Percentiles rank a stretch among this genome's conserved stretches.
These are phyloP conservation scores for Crepidodera aurea DNA, from an alignment of 2,888 invertebrate genomes.

Conservation along the genomic window DNA sequence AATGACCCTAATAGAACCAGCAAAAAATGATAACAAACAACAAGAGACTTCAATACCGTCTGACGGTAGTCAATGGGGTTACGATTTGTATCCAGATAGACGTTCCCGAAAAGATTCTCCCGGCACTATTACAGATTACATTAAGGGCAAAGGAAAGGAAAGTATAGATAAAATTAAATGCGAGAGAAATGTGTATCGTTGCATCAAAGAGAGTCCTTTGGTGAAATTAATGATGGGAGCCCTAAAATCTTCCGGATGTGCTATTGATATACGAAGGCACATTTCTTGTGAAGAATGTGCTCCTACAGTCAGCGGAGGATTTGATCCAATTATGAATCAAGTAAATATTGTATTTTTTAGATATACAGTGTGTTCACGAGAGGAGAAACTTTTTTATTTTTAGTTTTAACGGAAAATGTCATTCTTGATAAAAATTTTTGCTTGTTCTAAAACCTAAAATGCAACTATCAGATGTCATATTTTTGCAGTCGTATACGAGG, in stretches of 20 bases:
- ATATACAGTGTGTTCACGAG: too few species aligned
- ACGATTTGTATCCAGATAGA: slow-evolving; percentile 85
- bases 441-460: too few species aligned
- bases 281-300: slow-evolving; percentile 93
- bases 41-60: not conserved
- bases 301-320: slow-evolving; percentile 86
- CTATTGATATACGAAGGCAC: slow-evolving; percentile 84
- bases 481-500: too few species aligned
- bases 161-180: slow-evolving; percentile 77
- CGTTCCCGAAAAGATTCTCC: slow-evolving; percentile 74
- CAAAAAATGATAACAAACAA: not conserved
- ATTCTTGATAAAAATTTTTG: too few species aligned
- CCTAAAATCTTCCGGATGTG: slow-evolving; percentile 80
- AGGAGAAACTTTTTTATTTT: too few species aligned
- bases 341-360: too few species aligned
- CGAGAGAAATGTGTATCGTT: slow-evolving; percentile 79
- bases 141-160: slow-evolving; percentile 71
- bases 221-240: slow-evolving; percentile 88
- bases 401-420: too few species aligned
- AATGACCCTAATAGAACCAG: not conserved
- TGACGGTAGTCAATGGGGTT: slow-evolving; percentile 68
- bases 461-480: too few species aligned
- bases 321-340: slow-evolving; percentile 85
- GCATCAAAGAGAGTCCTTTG: slow-evolving; percentile 79
- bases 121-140: slow-evolving; percentile 26